Base-by-base conservation (phyloP, 23 tunicate genomes). In the Trididemnum clinides region DNA sequence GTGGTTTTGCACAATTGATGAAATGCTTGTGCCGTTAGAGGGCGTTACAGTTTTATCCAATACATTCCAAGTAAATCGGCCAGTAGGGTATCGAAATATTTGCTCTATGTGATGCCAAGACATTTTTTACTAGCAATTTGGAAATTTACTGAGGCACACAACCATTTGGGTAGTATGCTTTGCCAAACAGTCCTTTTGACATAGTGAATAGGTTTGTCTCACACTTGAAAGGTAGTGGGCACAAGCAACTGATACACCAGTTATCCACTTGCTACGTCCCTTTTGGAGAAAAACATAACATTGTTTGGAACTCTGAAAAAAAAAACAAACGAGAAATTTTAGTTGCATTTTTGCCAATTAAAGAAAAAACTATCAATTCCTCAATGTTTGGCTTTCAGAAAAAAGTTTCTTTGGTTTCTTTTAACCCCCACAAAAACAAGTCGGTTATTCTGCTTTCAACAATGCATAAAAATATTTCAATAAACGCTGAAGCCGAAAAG, bases 161-260 rank as follows among this genome's bases (percentile, higher is more conserved):
- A 66, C 75, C 75, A 66, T 29, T 37, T 66, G 37, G 75, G 19
- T 37, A 36, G 31, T 23, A 66, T 66, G 75, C 30, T 29, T 36
- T 66, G 37, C 22, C 75, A 36, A 66, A 66, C 75, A 66, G 75
- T 23, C 75, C 75, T 66, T 36, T 37, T 66, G 75, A 66, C 75
- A 66, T 66, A 66, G 75, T 66, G 30, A 37, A 66, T 29, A 66
- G 37, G 31, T 37, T 66, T 36, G 31, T 66, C 30, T 29, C 37
- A 29, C 75, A 66, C 75, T 66, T 66, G 37, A 66, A 66, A 66
- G 75, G 75, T 66, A 31, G 37, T 29, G 30, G 75, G n/a, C n/a
- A n/a, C n/a, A n/a, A n/a, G n/a, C n/a, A n/a, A n/a, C n/a, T n/a
- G n/a, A n/a, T n/a, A n/a, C n/a, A n/a, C n/a, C n/a, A n/a, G n/a